Evolutionary conservation across 1,140 invertebrate genomes (phyloP).

Genomic region (Conus betulinus): DNA sequence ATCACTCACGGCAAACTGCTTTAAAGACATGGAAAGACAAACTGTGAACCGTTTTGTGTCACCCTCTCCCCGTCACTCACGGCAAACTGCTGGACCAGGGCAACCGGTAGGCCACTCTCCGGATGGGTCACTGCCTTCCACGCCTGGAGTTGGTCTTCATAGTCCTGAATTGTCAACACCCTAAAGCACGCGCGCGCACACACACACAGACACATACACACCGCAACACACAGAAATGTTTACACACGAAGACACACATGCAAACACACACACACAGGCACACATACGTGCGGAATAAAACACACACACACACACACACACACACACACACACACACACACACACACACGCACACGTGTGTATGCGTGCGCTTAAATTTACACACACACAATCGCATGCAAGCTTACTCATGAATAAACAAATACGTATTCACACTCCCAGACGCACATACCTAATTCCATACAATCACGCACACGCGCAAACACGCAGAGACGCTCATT

Average conservation of each 20-base stretch:
- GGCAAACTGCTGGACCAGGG: not conserved
- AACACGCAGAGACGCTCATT: no score
- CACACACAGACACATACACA: conserved; percentile 12
- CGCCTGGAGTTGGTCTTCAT: not conserved
- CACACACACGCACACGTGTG: not conserved
- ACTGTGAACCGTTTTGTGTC: no score
- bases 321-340: not conserved
- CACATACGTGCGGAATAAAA: not conserved
- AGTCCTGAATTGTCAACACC: not conserved
- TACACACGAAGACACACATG: conserved; percentile 2
- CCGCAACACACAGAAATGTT: not conserved
- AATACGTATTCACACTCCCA: not conserved
- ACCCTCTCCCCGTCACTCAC: not conserved
- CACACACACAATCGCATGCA: not conserved
- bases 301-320: conserved; percentile 17
- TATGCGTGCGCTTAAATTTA: not conserved
- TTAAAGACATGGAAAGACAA: no score
- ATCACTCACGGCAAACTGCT: no score
- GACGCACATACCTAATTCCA: no score
- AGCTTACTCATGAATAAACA: not conserved
- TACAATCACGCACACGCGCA: no score
- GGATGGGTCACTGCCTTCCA: not conserved
- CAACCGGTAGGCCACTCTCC: not conserved
- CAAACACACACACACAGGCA: not conserved
- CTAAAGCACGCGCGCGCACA: not conserved